These are phyloP conservation scores for Prionailurus viverrinus DNA, from an alignment of 2,113 vertebrate genomes.

Conservation along the genomic window DNA sequence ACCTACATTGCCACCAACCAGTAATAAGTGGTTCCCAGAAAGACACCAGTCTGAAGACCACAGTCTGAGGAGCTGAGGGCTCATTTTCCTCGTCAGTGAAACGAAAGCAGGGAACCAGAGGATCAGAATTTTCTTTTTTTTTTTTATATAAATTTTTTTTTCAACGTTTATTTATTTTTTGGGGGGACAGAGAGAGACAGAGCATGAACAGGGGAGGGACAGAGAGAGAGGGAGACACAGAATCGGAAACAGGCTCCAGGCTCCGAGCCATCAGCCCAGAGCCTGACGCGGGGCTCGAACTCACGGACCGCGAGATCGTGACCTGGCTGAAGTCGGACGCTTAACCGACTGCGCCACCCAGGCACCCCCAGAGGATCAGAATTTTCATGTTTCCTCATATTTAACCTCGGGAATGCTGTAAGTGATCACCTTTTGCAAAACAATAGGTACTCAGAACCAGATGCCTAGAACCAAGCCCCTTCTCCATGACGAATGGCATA, in stretches of 20 bases:
- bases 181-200: too few relatives aligned
- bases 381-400: background rate
- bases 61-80: background rate
- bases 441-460: background rate
- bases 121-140: background rate
- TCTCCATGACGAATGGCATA: background rate
- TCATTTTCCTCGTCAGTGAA: conserved; percentile 5
- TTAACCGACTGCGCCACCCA: too few relatives aligned
- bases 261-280: too few relatives aligned
- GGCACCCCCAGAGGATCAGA: background rate
- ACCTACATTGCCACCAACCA: background rate
- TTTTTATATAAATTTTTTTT: too few relatives aligned
- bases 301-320: too few relatives aligned
- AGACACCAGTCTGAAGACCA: background rate
- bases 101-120: background rate
- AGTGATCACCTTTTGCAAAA: background rate
- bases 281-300: too few relatives aligned
- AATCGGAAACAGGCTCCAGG: too few relatives aligned
- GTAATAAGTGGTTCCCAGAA: background rate
- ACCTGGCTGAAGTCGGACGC: too few relatives aligned
- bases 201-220: too few relatives aligned
- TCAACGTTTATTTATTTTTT: too few relatives aligned
- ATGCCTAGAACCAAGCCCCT: background rate
- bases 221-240: too few relatives aligned
- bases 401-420: background rate